A percentile compares a stretch with the other conserved stretches of the same genome.
Evolutionary conservation across 2,888 invertebrate genomes (phyloP).

Genomic region (Deladenus siricidicola): DNA sequence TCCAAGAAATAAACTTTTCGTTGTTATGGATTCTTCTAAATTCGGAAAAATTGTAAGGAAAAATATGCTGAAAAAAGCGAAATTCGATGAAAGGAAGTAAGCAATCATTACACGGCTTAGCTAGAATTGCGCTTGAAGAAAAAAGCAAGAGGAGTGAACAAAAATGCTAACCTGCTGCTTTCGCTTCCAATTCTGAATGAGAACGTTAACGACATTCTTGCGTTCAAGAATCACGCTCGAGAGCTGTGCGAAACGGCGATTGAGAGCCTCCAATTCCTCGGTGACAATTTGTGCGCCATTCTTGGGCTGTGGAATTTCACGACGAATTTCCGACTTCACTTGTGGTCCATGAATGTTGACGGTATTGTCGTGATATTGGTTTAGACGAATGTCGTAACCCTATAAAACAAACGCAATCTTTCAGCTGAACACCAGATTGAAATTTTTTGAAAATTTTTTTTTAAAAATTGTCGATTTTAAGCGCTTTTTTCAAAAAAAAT

Average conservation of each 20-base stretch:
- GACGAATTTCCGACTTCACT: conserved; percentile 38
- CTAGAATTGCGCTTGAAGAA: too few relatives aligned
- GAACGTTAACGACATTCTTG: conserved; percentile 49
- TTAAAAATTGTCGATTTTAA: too few relatives aligned
- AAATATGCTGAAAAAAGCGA: too few relatives aligned
- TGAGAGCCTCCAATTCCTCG: conserved; percentile 52
- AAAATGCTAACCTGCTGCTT: conserved; percentile 51
- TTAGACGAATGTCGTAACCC: conserved; percentile 77
- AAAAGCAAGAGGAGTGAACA: neutral
- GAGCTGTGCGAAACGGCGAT: conserved; percentile 53
- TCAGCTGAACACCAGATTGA: neutral
- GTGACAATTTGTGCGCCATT: conserved; percentile 50
- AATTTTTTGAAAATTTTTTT: neutral
- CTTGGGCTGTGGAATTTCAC: conserved; percentile 48
- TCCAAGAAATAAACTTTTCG: too few relatives aligned
- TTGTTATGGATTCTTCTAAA: too few relatives aligned
- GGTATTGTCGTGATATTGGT: conserved; percentile 73
- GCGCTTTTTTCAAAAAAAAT: neutral
- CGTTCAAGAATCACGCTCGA: conserved; percentile 52
- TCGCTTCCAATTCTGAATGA: conserved; percentile 53
- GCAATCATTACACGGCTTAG: too few relatives aligned
- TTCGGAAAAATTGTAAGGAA: too few relatives aligned
- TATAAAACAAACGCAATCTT: conserved; percentile 55
- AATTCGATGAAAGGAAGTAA: too few relatives aligned
- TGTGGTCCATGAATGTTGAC: conserved; percentile 52